Evolutionary conservation across 2,888 invertebrate genomes (phyloP).

Genomic region (Mesopsocus fuscifrons): DNA sequence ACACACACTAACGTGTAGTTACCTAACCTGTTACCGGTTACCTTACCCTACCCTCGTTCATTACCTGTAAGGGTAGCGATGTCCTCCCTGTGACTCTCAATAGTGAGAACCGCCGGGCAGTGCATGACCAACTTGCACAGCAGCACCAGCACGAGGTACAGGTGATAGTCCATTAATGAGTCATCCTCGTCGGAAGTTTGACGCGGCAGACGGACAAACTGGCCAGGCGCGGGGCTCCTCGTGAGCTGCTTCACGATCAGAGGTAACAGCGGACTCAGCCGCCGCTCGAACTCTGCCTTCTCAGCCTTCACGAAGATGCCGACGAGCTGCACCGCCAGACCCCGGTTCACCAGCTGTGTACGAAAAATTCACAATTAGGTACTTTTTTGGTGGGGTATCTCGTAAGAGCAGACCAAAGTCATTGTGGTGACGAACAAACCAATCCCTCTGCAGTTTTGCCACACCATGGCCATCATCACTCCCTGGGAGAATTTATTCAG

Average conservation of each 20-base stretch:
- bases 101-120: conserved; percentile 38
- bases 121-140: conserved; percentile 44
- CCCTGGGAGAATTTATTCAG: too few relatives aligned
- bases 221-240: conserved; percentile 26
- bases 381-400: too few relatives aligned
- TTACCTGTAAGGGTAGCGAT: conserved; percentile 14
- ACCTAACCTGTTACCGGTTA: too few relatives aligned
- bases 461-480: too few relatives aligned
- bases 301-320: conserved; percentile 66
- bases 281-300: conserved; percentile 43
- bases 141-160: conserved; percentile 54
- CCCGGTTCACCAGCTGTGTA: conserved; percentile 30
- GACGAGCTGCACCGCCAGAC: conserved; percentile 57
- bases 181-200: too few relatives aligned
- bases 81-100: conserved; percentile 27
- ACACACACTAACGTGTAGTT: too few relatives aligned
- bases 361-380: too few relatives aligned
- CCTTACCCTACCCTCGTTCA: too few relatives aligned
- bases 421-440: too few relatives aligned
- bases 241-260: conserved; percentile 34
- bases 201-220: too few relatives aligned
- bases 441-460: too few relatives aligned
- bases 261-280: conserved; percentile 41
- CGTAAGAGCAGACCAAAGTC: too few relatives aligned
- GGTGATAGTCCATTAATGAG: conserved; percentile 42